A percentile compares a stretch with the other conserved stretches of the same genome.
Conservation (phyloP, 2,113 vertebrate species). For the Peromyscus polionotus region DNA sequence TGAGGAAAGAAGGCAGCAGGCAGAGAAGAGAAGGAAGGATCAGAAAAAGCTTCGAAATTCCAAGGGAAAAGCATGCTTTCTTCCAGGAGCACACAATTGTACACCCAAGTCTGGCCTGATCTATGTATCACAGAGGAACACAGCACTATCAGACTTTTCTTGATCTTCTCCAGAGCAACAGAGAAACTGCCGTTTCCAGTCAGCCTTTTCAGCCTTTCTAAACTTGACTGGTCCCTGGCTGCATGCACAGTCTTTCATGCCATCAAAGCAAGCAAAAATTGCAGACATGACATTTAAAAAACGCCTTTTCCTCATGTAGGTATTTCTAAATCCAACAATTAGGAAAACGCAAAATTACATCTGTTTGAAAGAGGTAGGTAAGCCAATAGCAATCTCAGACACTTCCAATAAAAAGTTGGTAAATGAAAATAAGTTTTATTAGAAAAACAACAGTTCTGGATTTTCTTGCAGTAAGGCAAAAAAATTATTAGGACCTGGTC, state of each 20-base stretch:
- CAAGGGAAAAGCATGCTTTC: neutral
- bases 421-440: slow-evolving; percentile 82
- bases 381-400: slow-evolving; percentile 75
- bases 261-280: slow-evolving; percentile 69
- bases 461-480: slow-evolving; percentile 50
- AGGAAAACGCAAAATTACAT: slow-evolving; percentile 79
- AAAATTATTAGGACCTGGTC: slow-evolving; percentile 35
- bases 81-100: neutral
- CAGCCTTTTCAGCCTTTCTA: slow-evolving; percentile 46
- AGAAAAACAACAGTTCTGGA: slow-evolving; percentile 75
- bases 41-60: neutral
- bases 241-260: slow-evolving; percentile 47
- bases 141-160: slow-evolving; percentile 1
- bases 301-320: slow-evolving; percentile 72
- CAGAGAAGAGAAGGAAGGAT: neutral
- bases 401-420: slow-evolving; percentile 79
- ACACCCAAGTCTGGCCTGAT: neutral
- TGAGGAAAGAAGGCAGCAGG: neutral
- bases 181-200: slow-evolving; percentile 36
- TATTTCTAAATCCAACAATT: slow-evolving; percentile 77
- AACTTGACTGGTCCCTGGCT: slow-evolving; percentile 47
- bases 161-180: slow-evolving; percentile 49
- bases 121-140: neutral
- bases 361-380: slow-evolving; percentile 67
- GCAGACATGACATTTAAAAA: slow-evolving; percentile 63